Base-by-base conservation (phyloP, 1,140 invertebrate species). In the Drosophila kurseongensis region DNA sequence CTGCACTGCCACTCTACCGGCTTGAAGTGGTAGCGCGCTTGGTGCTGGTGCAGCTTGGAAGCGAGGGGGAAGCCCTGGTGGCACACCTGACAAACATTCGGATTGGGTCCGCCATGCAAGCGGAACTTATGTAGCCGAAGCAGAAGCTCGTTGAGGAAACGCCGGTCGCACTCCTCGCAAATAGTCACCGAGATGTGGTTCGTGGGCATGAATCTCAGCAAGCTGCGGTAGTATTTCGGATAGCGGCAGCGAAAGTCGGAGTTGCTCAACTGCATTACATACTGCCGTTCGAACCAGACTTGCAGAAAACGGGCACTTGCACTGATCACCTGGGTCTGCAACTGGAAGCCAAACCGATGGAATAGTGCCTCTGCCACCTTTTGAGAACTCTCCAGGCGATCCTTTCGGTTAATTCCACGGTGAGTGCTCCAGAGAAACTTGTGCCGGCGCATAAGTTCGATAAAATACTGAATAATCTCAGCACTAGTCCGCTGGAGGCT, bases 71-170 rank as follows among this genome's bases (percentile, higher is more conserved):
- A 80, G 1, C 54, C 36, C 40, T 36, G 45, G 1, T 65, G 12
- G 32, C 78, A 80, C 16, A 69, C 40, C 9, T 47, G 12, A 36
- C 78, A 80, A 4, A 48, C 10, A n/a, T 79, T 65, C 5, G 78
- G 76, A 41, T 56, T 27, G 4, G 40, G 42, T 9, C 58, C 78
- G 4, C 6, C 5, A 14, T 80, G 78, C 0, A 38, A 16, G 0
- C 71, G 42, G n/a, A 66, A 54, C 27, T 69, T 75, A 38, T 80
- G 78, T 0, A 73, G 59, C 8, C 41, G 12, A 6, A 80, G n/a
- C 13, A 58, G 72, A 5, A 48, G 51, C 7, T 75, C 66, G 56
- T 42, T 63, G 8, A 52, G 40, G 9, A 71, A 80, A 4, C 47
- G 47, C 1, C 65, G 51, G 13, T 50, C 8, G 42, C 78, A 80